Conservation (phyloP, 2,888 invertebrate genomes). For the Bimastos eiseni region DNA sequence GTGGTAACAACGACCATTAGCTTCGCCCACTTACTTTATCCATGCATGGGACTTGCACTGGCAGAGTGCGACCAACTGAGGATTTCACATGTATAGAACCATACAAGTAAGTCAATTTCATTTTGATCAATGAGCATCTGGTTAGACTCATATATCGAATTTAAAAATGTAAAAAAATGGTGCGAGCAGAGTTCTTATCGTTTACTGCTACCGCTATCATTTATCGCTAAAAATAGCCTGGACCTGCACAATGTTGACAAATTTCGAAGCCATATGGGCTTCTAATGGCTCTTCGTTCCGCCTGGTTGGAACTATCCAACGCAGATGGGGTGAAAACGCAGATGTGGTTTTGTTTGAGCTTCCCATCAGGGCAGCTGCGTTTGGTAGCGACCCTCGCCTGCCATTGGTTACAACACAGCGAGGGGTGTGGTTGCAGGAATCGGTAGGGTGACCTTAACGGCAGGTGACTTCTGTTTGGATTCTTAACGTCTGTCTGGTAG, state of each 20-base stretch:
- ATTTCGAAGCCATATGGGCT: slow-evolving; percentile 2
- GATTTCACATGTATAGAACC: too few relatives aligned
- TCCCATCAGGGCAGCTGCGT: not conserved
- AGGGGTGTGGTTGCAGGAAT: not conserved
- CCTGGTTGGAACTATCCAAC: not conserved
- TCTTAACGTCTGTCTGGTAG: not conserved
- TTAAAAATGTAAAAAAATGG: too few relatives aligned
- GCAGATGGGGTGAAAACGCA: not conserved
- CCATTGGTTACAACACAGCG: not conserved
- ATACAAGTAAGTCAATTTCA: too few relatives aligned
- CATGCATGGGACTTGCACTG: too few relatives aligned
- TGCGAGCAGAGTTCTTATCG: too few relatives aligned
- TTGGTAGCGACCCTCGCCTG: not conserved
- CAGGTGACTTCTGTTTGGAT: not conserved
- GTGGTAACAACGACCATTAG: too few relatives aligned
- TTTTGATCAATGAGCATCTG: too few relatives aligned
- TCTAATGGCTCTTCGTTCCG: not conserved
- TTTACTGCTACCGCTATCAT: too few relatives aligned
- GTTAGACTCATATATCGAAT: too few relatives aligned
- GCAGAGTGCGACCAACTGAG: too few relatives aligned
- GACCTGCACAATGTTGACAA: not conserved
- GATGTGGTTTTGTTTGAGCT: not conserved
- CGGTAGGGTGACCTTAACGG: not conserved
- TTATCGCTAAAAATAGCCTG: too few relatives aligned
- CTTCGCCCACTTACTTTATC: too few relatives aligned